Evolutionary conservation across 92 coral and sea anemone genomes (phyloP).

Genomic region (Blastomussa wellsi): DNA sequence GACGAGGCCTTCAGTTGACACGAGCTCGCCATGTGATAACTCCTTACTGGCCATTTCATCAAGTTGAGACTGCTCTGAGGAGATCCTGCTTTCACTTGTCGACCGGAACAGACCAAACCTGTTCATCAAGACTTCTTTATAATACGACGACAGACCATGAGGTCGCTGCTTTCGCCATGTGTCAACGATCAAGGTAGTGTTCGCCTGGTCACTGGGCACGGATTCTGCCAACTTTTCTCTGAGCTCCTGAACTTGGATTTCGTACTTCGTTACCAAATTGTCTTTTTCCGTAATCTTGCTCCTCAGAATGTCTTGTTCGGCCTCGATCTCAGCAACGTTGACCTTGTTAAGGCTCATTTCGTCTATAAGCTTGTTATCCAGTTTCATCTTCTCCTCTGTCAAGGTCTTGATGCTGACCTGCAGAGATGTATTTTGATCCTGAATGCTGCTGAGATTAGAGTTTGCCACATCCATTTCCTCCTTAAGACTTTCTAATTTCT

Average conservation of each 20-base stretch:
- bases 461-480: conserved; percentile 53
- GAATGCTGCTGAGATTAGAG: conserved; percentile 38
- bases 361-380: conserved; percentile 63
- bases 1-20: not conserved
- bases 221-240: conserved; percentile 66
- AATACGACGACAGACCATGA: conserved; percentile 10
- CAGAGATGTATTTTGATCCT: conserved; percentile 40
- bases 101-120: conserved; percentile 30
- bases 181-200: conserved; percentile 74
- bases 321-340: conserved; percentile 70
- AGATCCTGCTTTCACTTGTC: conserved; percentile 18
- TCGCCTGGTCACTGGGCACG: conserved; percentile 68
- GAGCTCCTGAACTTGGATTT: conserved; percentile 63
- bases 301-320: conserved; percentile 66
- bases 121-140: conserved; percentile 40
- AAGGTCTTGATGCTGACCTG: conserved; percentile 37
- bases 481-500: conserved; percentile 50
- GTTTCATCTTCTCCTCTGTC: conserved; percentile 56
- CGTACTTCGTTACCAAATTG: conserved; percentile 60
- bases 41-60: conserved; percentile 16
- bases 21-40: not conserved
- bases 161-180: conserved; percentile 21
- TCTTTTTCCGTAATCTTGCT: conserved; percentile 62
- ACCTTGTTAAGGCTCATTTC: conserved; percentile 61
- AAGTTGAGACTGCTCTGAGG: conserved; percentile 26